Evolutionary conservation across 2,113 vertebrate species (phyloP).

Genomic region (Entelurus aequoreus): DNA sequence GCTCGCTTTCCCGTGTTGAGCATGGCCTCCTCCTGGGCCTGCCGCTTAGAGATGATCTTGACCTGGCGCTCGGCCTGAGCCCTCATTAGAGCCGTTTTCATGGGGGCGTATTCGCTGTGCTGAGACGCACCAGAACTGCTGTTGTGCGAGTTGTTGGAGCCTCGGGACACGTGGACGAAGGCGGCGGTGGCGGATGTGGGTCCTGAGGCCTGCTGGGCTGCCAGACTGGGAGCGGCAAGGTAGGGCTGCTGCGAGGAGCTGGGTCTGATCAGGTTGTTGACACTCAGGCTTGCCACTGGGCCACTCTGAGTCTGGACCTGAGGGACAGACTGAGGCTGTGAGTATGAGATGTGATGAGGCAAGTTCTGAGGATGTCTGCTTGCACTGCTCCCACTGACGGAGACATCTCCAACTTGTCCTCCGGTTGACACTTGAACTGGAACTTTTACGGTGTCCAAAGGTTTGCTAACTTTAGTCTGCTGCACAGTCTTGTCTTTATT

Average conservation of each 20-base stretch:
- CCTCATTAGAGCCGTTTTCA: constrained; percentile 76
- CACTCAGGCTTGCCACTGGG: constrained; percentile 82
- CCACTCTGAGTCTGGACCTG: constrained; percentile 63
- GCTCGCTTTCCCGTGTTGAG: constrained; percentile 83
- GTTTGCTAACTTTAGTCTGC: constrained; percentile 63
- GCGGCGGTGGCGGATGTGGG: constrained; percentile 66
- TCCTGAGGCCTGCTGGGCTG: constrained; percentile 74
- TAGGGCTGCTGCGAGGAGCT: constrained; percentile 80
- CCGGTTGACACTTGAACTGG: constrained; percentile 64
- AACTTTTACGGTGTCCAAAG: constrained; percentile 67
- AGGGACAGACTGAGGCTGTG: constrained; percentile 64
- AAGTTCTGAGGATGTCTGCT: constrained; percentile 70
- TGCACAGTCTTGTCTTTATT: constrained; percentile 62
- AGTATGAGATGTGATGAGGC: constrained; percentile 57
- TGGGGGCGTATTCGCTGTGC: constrained; percentile 76
- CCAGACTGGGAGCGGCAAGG: constrained; percentile 74
- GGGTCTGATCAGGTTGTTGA: constrained; percentile 89
- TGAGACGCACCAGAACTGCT: constrained; percentile 72
- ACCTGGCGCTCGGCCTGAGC: constrained; percentile 74
- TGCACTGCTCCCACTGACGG: constrained; percentile 68
- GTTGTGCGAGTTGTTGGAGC: constrained; percentile 69
- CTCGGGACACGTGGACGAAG: constrained; percentile 68
- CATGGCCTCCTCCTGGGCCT: constrained; percentile 84
- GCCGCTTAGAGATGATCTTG: constrained; percentile 87
- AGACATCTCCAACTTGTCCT: constrained; percentile 71